Evolutionary conservation across 2,797 vertebrate genomes (phyloP).

Genomic region (Hipposideros larvatus): DNA sequence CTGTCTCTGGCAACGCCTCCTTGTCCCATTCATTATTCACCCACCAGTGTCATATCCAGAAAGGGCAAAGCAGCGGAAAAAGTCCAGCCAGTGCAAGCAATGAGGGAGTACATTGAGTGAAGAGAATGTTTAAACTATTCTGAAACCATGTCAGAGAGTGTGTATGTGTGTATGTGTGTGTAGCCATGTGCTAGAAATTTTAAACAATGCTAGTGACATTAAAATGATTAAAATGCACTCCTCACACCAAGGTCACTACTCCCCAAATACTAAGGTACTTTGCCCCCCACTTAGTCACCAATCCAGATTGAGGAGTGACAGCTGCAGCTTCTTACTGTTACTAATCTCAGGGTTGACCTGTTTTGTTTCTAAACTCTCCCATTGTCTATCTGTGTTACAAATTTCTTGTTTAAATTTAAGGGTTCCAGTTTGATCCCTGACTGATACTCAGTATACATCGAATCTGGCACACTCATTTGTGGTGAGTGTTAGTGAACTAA

Average conservation of each 20-base stretch:
- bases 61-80: background rate
- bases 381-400: background rate
- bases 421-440: background rate
- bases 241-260: background rate
- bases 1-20: background rate
- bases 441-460: background rate
- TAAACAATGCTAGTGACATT: background rate
- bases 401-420: background rate
- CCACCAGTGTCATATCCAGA: background rate
- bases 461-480: background rate
- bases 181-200: background rate
- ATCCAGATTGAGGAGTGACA: fast-evolving
- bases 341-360: background rate
- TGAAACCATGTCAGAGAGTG: background rate
- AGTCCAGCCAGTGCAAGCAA: background rate
- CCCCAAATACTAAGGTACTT: too few relatives aligned
- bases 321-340: background rate
- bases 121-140: background rate
- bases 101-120: background rate
- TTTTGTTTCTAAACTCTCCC: background rate
- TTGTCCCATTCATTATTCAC: too few relatives aligned
- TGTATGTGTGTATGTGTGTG: too few relatives aligned
- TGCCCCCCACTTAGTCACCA: fast-evolving
- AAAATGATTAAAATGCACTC: background rate
- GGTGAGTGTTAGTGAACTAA: background rate